phyloP scores from a whole-genome alignment of 2,888 invertebrate genomes.

The Apoda limacodes region DNA sequence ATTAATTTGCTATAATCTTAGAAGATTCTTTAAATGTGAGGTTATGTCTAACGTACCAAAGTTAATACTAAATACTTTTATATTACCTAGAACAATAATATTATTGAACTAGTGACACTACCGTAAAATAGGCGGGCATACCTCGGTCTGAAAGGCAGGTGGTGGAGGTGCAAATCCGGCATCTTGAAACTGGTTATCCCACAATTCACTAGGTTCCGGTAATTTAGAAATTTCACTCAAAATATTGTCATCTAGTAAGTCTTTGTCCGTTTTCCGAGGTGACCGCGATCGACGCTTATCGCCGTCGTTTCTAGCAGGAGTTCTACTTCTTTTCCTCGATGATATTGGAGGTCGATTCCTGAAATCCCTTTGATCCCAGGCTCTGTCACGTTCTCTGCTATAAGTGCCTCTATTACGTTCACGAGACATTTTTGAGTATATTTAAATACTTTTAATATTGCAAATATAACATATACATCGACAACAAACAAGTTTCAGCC shows the following conservation, averaged over 20 bases:
- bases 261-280: slow-evolving; percentile 47
- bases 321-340: slow-evolving; percentile 34
- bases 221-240: slow-evolving; percentile 52
- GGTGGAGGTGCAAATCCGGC: slow-evolving; percentile 27
- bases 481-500: no score
- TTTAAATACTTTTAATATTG: no score
- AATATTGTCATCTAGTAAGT: slow-evolving; percentile 51
- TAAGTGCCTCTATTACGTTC: slow-evolving; percentile 21
- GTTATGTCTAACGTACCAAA: no score
- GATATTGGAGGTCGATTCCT: slow-evolving; percentile 23
- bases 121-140: no score
- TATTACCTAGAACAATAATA: no score
- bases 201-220: slow-evolving; percentile 54
- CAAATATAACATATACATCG: no score
- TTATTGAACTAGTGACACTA: no score
- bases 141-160: slow-evolving; percentile 30
- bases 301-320: slow-evolving; percentile 30
- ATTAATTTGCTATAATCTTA: no score
- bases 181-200: slow-evolving; percentile 53
- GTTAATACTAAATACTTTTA: no score
- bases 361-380: slow-evolving; percentile 31
- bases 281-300: slow-evolving; percentile 42
- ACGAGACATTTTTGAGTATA: slow-evolving; percentile 26
- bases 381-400: slow-evolving; percentile 23
- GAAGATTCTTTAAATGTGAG: no score